phyloP scores from a whole-genome alignment of 1,140 invertebrate genomes.

The Drosophila prosaltans region DNA sequence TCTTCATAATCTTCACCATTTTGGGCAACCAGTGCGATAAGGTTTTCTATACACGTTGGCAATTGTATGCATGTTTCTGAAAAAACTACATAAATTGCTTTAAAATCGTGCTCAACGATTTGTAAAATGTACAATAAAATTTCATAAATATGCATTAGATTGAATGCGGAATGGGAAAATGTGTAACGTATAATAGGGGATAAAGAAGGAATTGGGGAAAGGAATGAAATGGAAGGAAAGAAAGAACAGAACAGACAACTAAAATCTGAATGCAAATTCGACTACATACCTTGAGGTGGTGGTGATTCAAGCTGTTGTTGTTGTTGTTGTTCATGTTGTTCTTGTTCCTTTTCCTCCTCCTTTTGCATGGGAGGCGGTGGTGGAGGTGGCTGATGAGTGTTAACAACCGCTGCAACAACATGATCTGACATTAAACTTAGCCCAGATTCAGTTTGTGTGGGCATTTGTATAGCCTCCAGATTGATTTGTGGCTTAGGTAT shows the following conservation, averaged over 20 bases:
- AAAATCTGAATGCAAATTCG: conserved; percentile 3
- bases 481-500: conserved; percentile 80
- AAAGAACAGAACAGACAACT: conserved; percentile 52
- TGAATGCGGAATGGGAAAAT: conserved; percentile 8
- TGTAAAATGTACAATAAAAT: conserved; percentile 47
- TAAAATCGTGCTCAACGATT: conserved; percentile 82
- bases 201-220: conserved; percentile 4
- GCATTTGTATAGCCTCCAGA: conserved; percentile 79
- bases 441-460: conserved; percentile 25
- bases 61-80: conserved; percentile 83
- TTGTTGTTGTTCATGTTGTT: conserved; percentile 1
- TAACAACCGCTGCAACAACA: conserved; percentile 33
- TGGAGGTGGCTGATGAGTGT: conserved; percentile 55
- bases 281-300: conserved; percentile 65
- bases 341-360: not conserved
- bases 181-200: not conserved
- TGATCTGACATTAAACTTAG: conserved; percentile 47
- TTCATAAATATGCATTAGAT: conserved; percentile 43
- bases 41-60: conserved; percentile 82
- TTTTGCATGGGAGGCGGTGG: conserved; percentile 55
- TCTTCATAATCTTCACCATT: conserved; percentile 83
- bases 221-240: conserved; percentile 25
- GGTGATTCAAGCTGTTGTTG: conserved; percentile 20
- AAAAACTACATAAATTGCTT: conserved; percentile 84
- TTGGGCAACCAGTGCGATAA: conserved; percentile 82